Base-by-base conservation (phyloP, 2,797 vertebrate genomes). In the Coregonus suidteri region DNA sequence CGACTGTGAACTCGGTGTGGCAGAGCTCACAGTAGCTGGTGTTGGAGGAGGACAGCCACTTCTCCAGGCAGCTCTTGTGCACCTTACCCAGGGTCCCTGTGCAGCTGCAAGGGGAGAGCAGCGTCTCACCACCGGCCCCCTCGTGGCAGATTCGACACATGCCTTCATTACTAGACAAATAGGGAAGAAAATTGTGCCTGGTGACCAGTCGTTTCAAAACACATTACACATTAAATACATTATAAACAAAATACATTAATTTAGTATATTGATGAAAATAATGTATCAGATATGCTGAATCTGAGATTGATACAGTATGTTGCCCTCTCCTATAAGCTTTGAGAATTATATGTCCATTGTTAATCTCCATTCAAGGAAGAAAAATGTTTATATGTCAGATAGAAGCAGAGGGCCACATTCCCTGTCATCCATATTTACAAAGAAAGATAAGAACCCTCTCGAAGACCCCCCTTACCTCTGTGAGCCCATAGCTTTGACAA, bases 141-240 rank as follows among this genome's bases (percentile, higher is more conserved):
- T 99, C 98, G 0, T 99, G 98, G 91, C 98, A 99, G 91, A 99
- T 99, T 69, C 98, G 96, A 91, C 98, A 99, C 93, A 99, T 98
- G 52, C 97, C 97, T 52, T 97, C 96, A 59, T 99, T 97, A 1
- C 98, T 99, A 78, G 1, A 74, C 56, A 74, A 15, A 62, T 15
- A n/a, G 71, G 7, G 53, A 30, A 35, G 31, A 67, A n/a, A 41
- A 6, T 74, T 2, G 31, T 47, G 31, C 1, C 41, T 30, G 4
- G 3, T 11, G 69, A 4, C 69, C 20, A 65, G 1, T 69, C 5
- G 5, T 20, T 75, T 20, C 16, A 34, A 5, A 25, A 37, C 6
- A 69, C 35, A 41, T 41, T 7, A 59, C 6, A 59, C 18, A 59
- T 20, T 6, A 59, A 47, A 59, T 3, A n/a, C 41, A 30, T 65